These are phyloP conservation scores for Eristalinus aeneus DNA, from an alignment of 2,888 invertebrate species.

Conservation along the genomic window DNA sequence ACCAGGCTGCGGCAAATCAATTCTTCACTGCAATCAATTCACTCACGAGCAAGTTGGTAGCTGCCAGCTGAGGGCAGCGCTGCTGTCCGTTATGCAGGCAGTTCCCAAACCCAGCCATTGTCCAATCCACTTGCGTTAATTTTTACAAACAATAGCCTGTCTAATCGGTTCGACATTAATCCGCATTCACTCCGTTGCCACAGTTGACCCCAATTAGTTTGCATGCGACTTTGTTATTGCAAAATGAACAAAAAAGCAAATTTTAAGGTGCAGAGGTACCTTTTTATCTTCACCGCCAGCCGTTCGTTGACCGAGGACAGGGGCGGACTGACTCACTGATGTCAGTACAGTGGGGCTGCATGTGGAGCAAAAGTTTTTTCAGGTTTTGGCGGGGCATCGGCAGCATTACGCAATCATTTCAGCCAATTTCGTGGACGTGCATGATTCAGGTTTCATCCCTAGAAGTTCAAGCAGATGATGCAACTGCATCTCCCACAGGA, in stretches of 20 bases:
- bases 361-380: background rate
- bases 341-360: conserved; percentile 27
- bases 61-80: background rate
- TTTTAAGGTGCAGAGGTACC: conserved; percentile 31
- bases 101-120: background rate
- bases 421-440: background rate
- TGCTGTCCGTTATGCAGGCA: background rate
- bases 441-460: background rate
- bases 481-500: background rate
- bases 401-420: background rate
- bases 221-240: background rate
- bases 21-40: background rate
- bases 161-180: conserved; percentile 47
- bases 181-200: conserved; percentile 22
- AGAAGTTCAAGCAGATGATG: background rate
- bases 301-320: conserved; percentile 38
- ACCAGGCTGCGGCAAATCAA: background rate
- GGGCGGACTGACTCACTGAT: conserved; percentile 43
- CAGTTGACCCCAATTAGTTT: conserved; percentile 13
- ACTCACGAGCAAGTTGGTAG: background rate
- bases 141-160: conserved; percentile 8
- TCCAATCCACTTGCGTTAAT: conserved; percentile 1
- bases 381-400: background rate
- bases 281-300: conserved; percentile 48
- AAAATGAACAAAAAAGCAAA: conserved; percentile 2